A percentile compares a stretch with the other conserved stretches of the same genome.
Evolutionary conservation across 2,113 vertebrate genomes (phyloP).

Genomic region (Callorhinus ursinus): DNA sequence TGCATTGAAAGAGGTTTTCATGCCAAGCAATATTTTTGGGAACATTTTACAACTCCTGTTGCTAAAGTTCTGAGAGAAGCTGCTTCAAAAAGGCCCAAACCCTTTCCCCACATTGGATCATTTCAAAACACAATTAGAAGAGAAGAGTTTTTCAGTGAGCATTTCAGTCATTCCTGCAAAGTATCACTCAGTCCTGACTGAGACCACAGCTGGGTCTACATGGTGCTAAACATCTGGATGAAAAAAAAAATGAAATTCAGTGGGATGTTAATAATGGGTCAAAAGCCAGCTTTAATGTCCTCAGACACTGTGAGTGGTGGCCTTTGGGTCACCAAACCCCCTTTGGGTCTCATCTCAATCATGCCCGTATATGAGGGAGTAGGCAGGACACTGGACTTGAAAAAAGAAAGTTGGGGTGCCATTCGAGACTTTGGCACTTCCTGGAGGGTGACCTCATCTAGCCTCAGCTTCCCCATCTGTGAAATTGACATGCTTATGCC

Average conservation of each 20-base stretch:
- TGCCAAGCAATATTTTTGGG: slow-evolving; percentile 70
- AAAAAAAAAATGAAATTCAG: background rate
- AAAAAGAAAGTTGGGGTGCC: background rate
- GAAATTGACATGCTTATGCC: background rate
- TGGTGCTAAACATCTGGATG: background rate
- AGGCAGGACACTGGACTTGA: background rate
- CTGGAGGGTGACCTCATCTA: background rate
- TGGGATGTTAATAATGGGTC: background rate
- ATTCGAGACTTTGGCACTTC: background rate
- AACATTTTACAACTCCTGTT: slow-evolving; percentile 72
- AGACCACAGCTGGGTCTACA: background rate
- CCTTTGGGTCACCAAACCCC: background rate
- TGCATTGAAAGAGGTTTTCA: slow-evolving; percentile 75
- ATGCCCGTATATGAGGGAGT: background rate
- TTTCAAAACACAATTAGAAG: slow-evolving; percentile 54
- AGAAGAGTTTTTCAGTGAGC: slow-evolving; percentile 52
- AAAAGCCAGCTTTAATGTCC: background rate
- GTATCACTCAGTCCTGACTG: background rate
- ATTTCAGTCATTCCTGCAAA: slow-evolving; percentile 19
- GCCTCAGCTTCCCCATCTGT: background rate
- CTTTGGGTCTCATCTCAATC: background rate
- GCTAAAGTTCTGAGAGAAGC: slow-evolving; percentile 67
- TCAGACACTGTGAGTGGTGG: background rate
- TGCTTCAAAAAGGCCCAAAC: slow-evolving; percentile 39
- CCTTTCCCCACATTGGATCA: background rate